Evolutionary conservation across 2,888 invertebrate genomes (phyloP), one percentile per base, ranked within the genome.

Genomic region (Hartigia nigra): DNA sequence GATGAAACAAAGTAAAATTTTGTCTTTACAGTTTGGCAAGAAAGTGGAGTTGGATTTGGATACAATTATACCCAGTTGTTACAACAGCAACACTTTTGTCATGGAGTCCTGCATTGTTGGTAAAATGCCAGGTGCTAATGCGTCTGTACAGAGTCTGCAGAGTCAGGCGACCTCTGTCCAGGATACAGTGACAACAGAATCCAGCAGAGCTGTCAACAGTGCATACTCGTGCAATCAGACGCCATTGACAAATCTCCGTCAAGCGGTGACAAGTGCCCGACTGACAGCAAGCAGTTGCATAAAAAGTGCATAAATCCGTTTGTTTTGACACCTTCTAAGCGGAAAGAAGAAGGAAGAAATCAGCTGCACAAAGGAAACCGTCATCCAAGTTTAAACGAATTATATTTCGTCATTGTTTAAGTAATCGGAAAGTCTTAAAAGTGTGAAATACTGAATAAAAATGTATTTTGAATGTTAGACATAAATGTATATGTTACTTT

Each of bases 21-120:
- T 74, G 72, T 85, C 83, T 31, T 0, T 5, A 55, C 74, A 90
- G 89, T 81, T 82, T 32, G 88, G 87, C n/a, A 84, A 87, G 31
- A 78, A 86, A 34, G 84, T 88, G 0, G 3, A 74, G 12, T 39
- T 1, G 14, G 70, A 79, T 12, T 39, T 86, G 37, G 74, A 85
- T 75, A 31, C 34, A 2, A 72, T 83, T 55, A 69, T 78, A 31
- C 32, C 78, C 0, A 70, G 37, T 0, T 86, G 86, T 35, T 79
- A 80, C 23, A 69, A 69, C 1, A 70, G 70, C 12, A 78, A 75
- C 70, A 34, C 35, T 0, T 9, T 70, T 0, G 74, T 79, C 78
- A 81, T 83, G 82, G 77, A 78, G 32, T 76, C 0, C 1, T 86
- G 86, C 70, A 72, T 80, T 14, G 5, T 72, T 31, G 3, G n/a